phyloP scores from a whole-genome alignment of 2,888 invertebrate species.

The Aspidiotus destructor region DNA sequence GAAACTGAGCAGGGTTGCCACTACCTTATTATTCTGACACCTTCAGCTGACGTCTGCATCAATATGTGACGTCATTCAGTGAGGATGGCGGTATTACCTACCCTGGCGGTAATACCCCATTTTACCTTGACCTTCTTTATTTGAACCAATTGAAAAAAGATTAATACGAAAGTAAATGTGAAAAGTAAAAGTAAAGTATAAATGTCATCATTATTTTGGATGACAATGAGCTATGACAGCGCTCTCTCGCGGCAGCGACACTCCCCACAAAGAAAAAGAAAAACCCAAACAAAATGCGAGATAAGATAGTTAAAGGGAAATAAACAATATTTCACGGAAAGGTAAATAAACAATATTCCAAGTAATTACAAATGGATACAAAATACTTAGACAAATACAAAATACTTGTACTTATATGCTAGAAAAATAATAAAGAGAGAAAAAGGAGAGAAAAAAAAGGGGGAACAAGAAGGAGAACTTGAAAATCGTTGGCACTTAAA shows the following conservation, averaged over 20 bases:
- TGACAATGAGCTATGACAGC: neutral
- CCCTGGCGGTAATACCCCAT: too few species aligned
- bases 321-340: neutral
- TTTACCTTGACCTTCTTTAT: too few species aligned
- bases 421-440: neutral
- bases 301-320: neutral
- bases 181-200: too few species aligned
- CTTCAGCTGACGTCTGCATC: too few species aligned
- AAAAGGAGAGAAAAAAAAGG: neutral
- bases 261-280: neutral
- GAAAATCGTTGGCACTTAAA: neutral
- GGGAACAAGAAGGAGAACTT: neutral
- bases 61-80: too few species aligned
- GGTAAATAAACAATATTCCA: neutral
- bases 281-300: too few species aligned
- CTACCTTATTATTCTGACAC: too few species aligned
- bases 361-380: neutral
- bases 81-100: too few species aligned
- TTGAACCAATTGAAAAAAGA: too few species aligned
- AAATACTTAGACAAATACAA: too few species aligned
- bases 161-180: too few species aligned
- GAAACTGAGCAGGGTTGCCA: too few species aligned
- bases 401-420: neutral
- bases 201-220: neutral
- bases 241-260: neutral